Conservation (phyloP, 2,888 invertebrate genomes). For the Heliconius ethilla region DNA sequence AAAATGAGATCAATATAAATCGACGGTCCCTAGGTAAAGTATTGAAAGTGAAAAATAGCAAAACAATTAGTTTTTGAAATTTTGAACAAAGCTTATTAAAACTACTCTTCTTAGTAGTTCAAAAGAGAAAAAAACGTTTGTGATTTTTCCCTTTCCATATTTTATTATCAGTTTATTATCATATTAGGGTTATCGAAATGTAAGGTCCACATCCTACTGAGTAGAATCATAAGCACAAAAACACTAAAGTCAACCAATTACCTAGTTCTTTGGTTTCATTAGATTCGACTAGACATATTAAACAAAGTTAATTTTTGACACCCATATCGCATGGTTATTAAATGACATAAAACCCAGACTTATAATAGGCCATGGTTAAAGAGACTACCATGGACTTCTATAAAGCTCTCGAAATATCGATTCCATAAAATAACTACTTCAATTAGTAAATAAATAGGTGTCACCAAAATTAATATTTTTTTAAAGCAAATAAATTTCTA, state of each 20-base stretch:
- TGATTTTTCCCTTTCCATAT: too few relatives aligned
- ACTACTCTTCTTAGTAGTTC: too few relatives aligned
- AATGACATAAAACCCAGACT: background rate
- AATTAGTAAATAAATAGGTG: background rate
- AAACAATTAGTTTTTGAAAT: too few relatives aligned
- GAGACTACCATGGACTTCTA: background rate
- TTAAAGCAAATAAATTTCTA: background rate
- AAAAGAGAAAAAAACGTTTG: too few relatives aligned
- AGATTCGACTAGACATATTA: background rate
- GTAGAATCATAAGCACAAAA: too few relatives aligned
- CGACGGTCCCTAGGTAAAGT: background rate
- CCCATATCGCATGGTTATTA: background rate
- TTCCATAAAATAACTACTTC: background rate
- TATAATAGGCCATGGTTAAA: background rate
- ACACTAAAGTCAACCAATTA: background rate
- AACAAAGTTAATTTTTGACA: background rate
- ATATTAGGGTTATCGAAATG: too few relatives aligned
- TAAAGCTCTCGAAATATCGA: background rate
- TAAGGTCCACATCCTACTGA: background rate
- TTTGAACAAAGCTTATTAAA: too few relatives aligned
- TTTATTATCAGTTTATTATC: too few relatives aligned
- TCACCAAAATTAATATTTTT: background rate
- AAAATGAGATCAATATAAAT: background rate
- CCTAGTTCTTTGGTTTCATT: background rate
- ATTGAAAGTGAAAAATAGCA: too few relatives aligned